These are phyloP conservation scores for Habropoda laboriosa DNA, from an alignment of 1,140 invertebrate species.

Conservation along the genomic window DNA sequence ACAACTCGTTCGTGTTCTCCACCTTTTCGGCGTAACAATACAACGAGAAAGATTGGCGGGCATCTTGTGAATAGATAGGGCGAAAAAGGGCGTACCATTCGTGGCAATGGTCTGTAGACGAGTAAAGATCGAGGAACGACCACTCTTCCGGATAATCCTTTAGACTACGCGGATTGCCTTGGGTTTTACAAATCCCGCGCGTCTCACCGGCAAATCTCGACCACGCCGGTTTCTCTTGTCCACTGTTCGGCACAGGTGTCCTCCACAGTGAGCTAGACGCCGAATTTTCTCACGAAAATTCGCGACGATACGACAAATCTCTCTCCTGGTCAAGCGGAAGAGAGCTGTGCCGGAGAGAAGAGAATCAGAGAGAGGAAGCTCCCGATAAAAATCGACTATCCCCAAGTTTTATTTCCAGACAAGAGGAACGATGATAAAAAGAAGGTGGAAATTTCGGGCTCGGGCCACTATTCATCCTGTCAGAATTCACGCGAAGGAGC, in stretches of 20 bases:
- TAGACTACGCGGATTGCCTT: not conserved
- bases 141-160: slow-evolving; percentile 53
- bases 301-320: slow-evolving; percentile 18
- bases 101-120: not conserved
- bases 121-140: slow-evolving; percentile 26
- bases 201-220: slow-evolving; percentile 41
- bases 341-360: not conserved
- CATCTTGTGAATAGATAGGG: slow-evolving; percentile 22
- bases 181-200: slow-evolving; percentile 43
- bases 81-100: not conserved
- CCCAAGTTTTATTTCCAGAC: slow-evolving; percentile 20
- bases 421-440: not conserved
- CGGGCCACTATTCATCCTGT: slow-evolving; percentile 44
- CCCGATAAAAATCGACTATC: slow-evolving; percentile 18
- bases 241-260: slow-evolving; percentile 40
- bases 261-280: not conserved
- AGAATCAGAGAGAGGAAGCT: slow-evolving; percentile 15
- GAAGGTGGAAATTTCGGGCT: slow-evolving; percentile 31
- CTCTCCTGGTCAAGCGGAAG: too few relatives aligned
- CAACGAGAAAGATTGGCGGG: slow-evolving; percentile 51
- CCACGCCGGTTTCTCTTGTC: slow-evolving; percentile 5
- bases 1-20: not conserved
- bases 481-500: slow-evolving; percentile 24
- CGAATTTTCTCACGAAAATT: slow-evolving; percentile 58
- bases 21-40: slow-evolving; percentile 45